These are phyloP conservation scores for Pseudococcus viburni DNA, from an alignment of 2,888 invertebrate genomes.

Conservation along the genomic window DNA sequence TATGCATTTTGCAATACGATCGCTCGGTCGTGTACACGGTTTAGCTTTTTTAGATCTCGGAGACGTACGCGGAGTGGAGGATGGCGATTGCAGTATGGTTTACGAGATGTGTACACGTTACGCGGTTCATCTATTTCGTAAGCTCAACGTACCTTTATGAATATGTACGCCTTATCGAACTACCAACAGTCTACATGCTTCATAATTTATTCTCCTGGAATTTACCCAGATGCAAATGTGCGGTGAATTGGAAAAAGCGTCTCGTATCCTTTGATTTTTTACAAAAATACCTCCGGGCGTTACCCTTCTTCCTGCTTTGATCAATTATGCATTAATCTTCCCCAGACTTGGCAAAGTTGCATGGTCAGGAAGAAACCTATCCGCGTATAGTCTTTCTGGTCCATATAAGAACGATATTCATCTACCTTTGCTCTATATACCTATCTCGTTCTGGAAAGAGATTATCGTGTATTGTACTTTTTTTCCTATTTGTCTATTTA, in stretches of 20 bases:
- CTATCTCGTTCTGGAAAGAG: neutral
- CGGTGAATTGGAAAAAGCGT: neutral
- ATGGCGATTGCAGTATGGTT: neutral
- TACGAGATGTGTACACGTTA: neutral
- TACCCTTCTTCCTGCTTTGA: constrained; percentile 17
- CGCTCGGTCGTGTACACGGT: neutral
- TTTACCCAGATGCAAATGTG: neutral
- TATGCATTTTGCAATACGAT: constrained; percentile 10
- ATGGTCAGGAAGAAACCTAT: neutral
- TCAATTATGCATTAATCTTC: constrained; percentile 3
- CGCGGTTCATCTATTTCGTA: constrained; percentile 22
- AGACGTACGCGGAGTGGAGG: neutral
- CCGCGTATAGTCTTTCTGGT: neutral
- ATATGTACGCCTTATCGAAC: constrained; percentile 33
- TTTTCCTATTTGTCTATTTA: neutral
- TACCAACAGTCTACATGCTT: neutral
- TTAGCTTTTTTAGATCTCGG: constrained; percentile 1
- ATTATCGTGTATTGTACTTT: neutral
- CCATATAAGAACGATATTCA: neutral
- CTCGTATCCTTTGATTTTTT: constrained; percentile 12
- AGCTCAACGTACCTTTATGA: neutral
- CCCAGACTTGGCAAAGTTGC: neutral
- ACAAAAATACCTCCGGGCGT: neutral
- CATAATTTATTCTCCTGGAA: constrained; percentile 8
- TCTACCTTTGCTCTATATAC: constrained; percentile 13